Base-by-base conservation (phyloP, 2,888 invertebrate genomes). In the Hirtodrosophila confusa region DNA sequence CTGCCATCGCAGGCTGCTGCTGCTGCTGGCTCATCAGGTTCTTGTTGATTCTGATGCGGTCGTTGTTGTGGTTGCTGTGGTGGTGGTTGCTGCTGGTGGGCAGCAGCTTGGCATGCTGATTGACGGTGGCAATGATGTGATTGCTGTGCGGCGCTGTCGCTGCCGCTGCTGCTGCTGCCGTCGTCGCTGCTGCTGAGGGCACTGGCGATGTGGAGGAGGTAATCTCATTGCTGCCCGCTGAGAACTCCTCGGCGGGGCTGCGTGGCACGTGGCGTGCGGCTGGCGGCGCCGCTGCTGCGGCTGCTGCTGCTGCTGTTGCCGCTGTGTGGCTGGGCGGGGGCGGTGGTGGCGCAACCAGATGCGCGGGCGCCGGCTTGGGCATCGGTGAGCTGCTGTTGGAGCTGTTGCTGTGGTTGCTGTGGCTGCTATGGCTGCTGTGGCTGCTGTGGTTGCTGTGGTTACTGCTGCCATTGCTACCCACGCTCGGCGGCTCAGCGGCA, bases 201-300 rank as follows among this genome's bases (percentile, higher is more conserved):
- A 93, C 93, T 35, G 94, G 94, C 45, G 94, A 94, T 43, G 94
- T 94, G n/a, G 94, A 94, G 10, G 94, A 94, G 33, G 94, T 94
- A 55, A 94, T 94, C 76, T 94, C 94, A 87, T 94, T 94, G 64
- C 94, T 94, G 71, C 93, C 93, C 12, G 80, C 80, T 4, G 94
- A 93, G 53, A 94, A 93, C 29, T 94, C 91, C 69, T 91, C 91
- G 24, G 91, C 91, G 24, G 91, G 89, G 68, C 91, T 91, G 47
- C 79, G 82, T 17, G 85, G 56, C 61, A 71, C 43, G 23, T 73
- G 75, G 44, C 56, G 79, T 8, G 56, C 48, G 11, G 43, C 23
- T 48, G 69, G 49, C 29, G 69, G 63, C 58, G 79, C 56, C 66
- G 78, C 69, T 63, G 75, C 36, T 50, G 57, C n/a, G 7, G 76